These are phyloP conservation scores for Vireo altiloquus DNA, from an alignment of 2,113 vertebrate species.

Conservation along the genomic window DNA sequence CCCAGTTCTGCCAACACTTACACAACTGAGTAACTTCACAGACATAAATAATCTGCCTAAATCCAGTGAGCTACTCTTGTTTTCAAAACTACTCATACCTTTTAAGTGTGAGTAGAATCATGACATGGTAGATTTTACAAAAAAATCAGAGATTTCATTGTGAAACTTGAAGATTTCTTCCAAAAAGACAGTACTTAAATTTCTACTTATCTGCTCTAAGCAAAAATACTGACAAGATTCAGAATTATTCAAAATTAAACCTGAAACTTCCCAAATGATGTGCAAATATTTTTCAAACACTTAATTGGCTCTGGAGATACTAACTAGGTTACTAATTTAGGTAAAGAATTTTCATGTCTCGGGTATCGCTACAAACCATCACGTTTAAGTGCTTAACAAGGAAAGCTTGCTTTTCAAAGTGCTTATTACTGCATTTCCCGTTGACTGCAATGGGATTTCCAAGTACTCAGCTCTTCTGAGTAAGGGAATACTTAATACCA, in stretches of 20 bases:
- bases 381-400: neutral
- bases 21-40: neutral
- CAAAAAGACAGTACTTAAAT: neutral
- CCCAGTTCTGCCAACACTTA: neutral
- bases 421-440: neutral
- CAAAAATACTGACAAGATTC: neutral
- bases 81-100: constrained; percentile 2
- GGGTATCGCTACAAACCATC: neutral
- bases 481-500: constrained; percentile 19
- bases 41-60: constrained; percentile 4
- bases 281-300: neutral
- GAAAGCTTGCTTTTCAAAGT: constrained; percentile 2
- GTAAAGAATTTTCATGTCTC: neutral
- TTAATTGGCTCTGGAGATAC: neutral
- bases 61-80: neutral
- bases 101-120: neutral
- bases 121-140: neutral
- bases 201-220: neutral
- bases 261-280: neutral
- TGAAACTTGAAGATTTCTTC: neutral
- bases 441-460: constrained; percentile 49
- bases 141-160: neutral
- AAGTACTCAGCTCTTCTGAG: constrained; percentile 13
- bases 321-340: constrained; percentile 22
- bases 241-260: neutral